Percentiles rank a stretch among this genome's conserved stretches.
phyloP scores from a whole-genome alignment of 2,797 vertebrate genomes.

The Micromesistius poutassou region DNA sequence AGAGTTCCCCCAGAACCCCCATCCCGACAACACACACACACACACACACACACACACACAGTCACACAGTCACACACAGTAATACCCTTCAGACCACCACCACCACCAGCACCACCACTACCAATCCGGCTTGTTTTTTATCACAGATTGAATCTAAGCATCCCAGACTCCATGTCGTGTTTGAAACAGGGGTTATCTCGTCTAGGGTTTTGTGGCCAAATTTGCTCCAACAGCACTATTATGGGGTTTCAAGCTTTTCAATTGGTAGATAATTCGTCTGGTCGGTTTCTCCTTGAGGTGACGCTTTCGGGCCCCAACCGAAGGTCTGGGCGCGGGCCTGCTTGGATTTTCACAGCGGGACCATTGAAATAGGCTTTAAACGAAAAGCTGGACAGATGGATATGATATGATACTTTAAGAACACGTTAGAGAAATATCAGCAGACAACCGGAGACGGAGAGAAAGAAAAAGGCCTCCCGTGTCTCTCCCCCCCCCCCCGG shows the following conservation, averaged over 20 bases:
- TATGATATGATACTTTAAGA: not conserved
- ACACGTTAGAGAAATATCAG: not conserved
- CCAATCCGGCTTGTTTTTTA: conserved; percentile 52
- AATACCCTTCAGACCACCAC: conserved; percentile 31
- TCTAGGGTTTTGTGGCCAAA: conserved; percentile 15
- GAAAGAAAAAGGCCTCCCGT: not conserved
- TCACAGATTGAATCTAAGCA: conserved; percentile 52
- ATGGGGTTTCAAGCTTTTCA: not conserved
- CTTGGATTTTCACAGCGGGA: not conserved
- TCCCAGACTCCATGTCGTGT: conserved; percentile 36
- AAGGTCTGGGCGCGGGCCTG: not conserved
- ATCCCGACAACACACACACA: not conserved
- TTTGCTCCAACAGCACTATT: not conserved
- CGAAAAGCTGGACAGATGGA: too few species aligned
- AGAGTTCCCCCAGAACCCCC: conserved; percentile 44
- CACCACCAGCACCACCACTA: conserved; percentile 22
- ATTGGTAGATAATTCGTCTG: not conserved
- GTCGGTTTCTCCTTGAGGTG: not conserved
- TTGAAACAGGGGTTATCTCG: conserved; percentile 39
- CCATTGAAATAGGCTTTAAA: too few species aligned
- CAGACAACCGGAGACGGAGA: not conserved
- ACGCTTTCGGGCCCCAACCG: not conserved
- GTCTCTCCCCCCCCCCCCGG: too few species aligned
- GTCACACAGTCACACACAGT: not conserved
- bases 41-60: not conserved